phyloP scores from a whole-genome alignment of 2,888 invertebrate species.

The Quadroppia sp. region DNA sequence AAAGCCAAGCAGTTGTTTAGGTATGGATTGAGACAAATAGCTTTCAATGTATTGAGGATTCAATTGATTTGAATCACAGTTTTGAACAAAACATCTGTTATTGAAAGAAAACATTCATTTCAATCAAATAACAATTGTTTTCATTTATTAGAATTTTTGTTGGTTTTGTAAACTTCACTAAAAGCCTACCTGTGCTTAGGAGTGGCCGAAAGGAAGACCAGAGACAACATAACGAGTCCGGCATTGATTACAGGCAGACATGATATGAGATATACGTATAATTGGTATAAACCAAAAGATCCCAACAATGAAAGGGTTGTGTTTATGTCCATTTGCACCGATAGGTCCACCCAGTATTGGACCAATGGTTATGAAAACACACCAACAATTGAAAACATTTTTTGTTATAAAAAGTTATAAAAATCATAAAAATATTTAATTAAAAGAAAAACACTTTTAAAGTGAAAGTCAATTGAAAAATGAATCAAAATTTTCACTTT shows the following conservation, averaged over 20 bases:
- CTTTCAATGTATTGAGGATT: not conserved
- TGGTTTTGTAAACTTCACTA: not conserved
- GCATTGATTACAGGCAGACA: conserved; percentile 29
- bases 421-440: too few relatives aligned
- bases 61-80: conserved; percentile 24
- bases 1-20: not conserved
- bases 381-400: too few relatives aligned
- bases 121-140: not conserved
- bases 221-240: conserved; percentile 5
- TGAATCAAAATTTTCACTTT: too few relatives aligned
- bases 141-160: not conserved
- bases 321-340: not conserved
- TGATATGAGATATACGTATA: conserved; percentile 19
- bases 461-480: too few relatives aligned
- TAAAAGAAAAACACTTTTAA: too few relatives aligned
- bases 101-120: not conserved
- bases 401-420: too few relatives aligned
- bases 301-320: not conserved
- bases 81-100: conserved; percentile 24
- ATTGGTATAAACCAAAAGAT: not conserved
- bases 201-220: conserved; percentile 34
- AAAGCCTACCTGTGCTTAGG: conserved; percentile 38
- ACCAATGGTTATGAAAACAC: too few relatives aligned
- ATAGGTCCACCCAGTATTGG: too few relatives aligned
- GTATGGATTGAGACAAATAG: conserved; percentile 22